These are phyloP conservation scores for Australoheros facetus DNA, from an alignment of 2,797 vertebrate species.

Conservation along the genomic window DNA sequence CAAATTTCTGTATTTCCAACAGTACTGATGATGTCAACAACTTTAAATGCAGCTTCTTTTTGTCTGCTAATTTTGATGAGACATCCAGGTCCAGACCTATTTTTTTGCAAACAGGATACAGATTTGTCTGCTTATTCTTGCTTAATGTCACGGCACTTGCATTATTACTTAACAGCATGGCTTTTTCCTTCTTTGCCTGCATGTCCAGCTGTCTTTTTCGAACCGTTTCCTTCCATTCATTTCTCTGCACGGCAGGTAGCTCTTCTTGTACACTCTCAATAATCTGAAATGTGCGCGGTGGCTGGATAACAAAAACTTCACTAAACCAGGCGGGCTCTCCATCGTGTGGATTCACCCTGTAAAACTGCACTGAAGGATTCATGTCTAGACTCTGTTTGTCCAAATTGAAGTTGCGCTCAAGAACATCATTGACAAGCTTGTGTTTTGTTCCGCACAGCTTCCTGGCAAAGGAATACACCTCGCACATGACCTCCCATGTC, in stretches of 20 bases:
- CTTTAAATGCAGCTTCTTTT: constrained; percentile 19
- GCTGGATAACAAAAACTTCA: constrained; percentile 6
- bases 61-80: neutral
- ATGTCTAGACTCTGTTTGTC: constrained; percentile 6
- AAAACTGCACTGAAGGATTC: neutral
- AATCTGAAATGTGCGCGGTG: neutral
- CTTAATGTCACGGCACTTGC: neutral
- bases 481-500: neutral
- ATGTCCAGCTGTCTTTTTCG: constrained; percentile 19
- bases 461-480: constrained; percentile 10
- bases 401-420: constrained; percentile 43
- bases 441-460: neutral
- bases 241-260: neutral
- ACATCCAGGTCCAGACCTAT: constrained; percentile 29
- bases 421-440: neutral
- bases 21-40: constrained; percentile 17
- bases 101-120: constrained; percentile 9
- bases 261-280: neutral
- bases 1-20: constrained; percentile 26
- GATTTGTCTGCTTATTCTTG: constrained; percentile 4
- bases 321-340: neutral
- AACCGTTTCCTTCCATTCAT: neutral
- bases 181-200: constrained; percentile 11
- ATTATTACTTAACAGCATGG: neutral
- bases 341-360: neutral